Percentiles rank a stretch among this genome's conserved stretches.
Conservation (phyloP, 92 coral and sea anemone genomes). For the Muricea muricata region DNA sequence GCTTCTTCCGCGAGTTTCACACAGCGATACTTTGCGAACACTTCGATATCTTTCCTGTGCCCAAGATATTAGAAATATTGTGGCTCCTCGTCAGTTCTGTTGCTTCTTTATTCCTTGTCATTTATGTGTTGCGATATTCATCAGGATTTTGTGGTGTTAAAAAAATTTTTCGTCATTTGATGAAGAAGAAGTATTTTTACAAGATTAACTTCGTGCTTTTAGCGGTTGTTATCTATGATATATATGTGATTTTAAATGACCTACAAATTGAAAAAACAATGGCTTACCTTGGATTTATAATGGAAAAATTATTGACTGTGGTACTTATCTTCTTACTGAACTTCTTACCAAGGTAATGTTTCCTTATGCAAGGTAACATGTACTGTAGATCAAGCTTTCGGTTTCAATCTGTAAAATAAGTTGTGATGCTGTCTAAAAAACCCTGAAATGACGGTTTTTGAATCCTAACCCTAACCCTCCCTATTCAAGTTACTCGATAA, state of each 20-base stretch:
- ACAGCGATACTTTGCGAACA: slow-evolving; percentile 36
- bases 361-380: no score
- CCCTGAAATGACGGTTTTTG: no score
- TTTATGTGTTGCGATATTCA: slow-evolving; percentile 15
- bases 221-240: slow-evolving; percentile 58
- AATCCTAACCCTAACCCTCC: no score
- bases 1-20: slow-evolving; percentile 65
- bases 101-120: slow-evolving; percentile 51
- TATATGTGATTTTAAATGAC: slow-evolving; percentile 23
- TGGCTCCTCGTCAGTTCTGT: slow-evolving; percentile 50
- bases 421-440: no score
- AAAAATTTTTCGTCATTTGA: slow-evolving; percentile 23
- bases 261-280: background rate
- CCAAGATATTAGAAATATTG: background rate
- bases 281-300: slow-evolving; percentile 7
- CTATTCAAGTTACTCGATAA: no score
- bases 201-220: slow-evolving; percentile 40
- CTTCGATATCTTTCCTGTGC: slow-evolving; percentile 53
- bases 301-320: slow-evolving; percentile 51
- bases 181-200: slow-evolving; percentile 53
- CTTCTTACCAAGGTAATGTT: background rate
- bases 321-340: slow-evolving; percentile 45
- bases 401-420: background rate
- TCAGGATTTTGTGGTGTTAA: slow-evolving; percentile 41
- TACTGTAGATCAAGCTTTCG: no score